A percentile compares a stretch with the other conserved stretches of the same genome.
Conservation (phyloP, 2,797 vertebrate genomes). For the Micromesistius poutassou region DNA sequence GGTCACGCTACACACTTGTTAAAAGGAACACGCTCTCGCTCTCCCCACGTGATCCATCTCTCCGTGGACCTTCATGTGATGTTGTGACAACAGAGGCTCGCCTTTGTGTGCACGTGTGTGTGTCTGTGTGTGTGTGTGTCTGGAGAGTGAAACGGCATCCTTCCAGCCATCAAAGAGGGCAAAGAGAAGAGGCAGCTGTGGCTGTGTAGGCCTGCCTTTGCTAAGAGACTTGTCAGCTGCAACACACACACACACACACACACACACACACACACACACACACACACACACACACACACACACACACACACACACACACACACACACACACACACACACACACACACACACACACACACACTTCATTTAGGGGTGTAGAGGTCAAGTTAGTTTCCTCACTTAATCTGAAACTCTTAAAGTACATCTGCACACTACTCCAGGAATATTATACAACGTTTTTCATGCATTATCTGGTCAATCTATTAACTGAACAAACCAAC, state of each 20-base stretch:
- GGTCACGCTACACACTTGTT: slow-evolving; percentile 24
- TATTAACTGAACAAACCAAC: too few species aligned
- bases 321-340: slow-evolving; percentile 24
- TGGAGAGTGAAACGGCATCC: slow-evolving; percentile 45
- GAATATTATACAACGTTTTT: background rate
- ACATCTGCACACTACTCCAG: background rate
- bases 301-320: slow-evolving; percentile 11
- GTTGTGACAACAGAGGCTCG: slow-evolving; percentile 49
- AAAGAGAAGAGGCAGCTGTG: slow-evolving; percentile 77
- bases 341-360: slow-evolving; percentile 9
- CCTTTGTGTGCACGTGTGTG: slow-evolving; percentile 33
- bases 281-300: slow-evolving; percentile 24
- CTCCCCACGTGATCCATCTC: slow-evolving; percentile 10
- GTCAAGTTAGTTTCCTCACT: background rate
- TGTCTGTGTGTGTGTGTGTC: slow-evolving; percentile 9
- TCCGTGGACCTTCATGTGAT: slow-evolving; percentile 32
- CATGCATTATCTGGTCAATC: too few species aligned
- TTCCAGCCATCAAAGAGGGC: slow-evolving; percentile 68
- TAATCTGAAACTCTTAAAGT: too few species aligned
- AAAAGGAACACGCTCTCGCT: slow-evolving; percentile 22
- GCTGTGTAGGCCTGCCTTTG: slow-evolving; percentile 67
- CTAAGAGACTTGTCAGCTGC: slow-evolving; percentile 71
- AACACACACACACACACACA: slow-evolving; percentile 35
- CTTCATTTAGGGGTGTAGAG: background rate
- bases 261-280: slow-evolving; percentile 23